Base-by-base conservation (phyloP, 2,888 invertebrate species). In the Leptopilina syphax region DNA sequence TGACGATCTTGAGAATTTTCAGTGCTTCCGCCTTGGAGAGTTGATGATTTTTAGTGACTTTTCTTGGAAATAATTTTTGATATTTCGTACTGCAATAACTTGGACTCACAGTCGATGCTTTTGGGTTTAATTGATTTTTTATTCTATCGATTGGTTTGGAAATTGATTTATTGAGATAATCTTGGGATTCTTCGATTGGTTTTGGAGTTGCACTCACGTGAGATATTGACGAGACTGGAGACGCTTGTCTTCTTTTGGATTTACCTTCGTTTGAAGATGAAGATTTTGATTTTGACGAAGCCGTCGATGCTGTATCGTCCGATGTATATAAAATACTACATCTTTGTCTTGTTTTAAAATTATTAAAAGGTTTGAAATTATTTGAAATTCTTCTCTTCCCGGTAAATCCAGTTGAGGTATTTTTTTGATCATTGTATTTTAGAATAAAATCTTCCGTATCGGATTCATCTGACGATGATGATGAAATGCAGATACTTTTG, bases 1-100 rank as follows among this genome's bases (percentile, higher is more conserved):
- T 84, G 44, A 88, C 85, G 10, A 82, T 83, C 41, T 82, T 84
- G 1, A 88, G 73, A 67, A 90, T 89, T 65, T 84, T 83, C 10
- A 80, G 76, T 9, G 83, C 34, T 47, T 89, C 87, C 70, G 79
- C 80, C n/a, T 79, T 85, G 12, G 86, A 84, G n/a, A 86, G 57
- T 47, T 50, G 50, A 50, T 50, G 50, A 50, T 50, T 50, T 50
- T 50, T 50, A 3, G 9, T 50, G 67, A 50, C n/a, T 73, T 57
- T 73, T n/a, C 73, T 57, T 8, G 73, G 73, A 5, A 73, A 73
- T 34, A 73, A 8, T 73, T 73, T 73, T 57, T 73, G 73, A 57
- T 73, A 73, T 34, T 73, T 73, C 1, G 73, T 73, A 34, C 73
- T 73, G n/a, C 73, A 73, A 27, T 54, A 57, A 73, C 73, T 73